Conservation (phyloP, 2,113 vertebrate species). For the Catharus bicknelli region DNA sequence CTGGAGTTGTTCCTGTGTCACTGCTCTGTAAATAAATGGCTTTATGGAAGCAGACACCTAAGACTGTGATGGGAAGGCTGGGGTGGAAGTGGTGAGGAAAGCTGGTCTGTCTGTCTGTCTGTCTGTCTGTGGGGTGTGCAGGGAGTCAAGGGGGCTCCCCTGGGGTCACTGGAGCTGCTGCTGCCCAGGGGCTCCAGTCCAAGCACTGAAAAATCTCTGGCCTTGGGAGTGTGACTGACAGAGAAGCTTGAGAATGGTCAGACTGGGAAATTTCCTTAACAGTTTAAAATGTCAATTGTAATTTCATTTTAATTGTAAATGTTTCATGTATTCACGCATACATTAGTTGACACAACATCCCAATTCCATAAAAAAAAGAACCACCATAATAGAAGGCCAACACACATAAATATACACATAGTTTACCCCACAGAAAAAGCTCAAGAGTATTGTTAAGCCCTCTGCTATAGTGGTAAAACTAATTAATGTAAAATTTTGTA, state of each 20-base stretch:
- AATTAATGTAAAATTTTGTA: background rate
- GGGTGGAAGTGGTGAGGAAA: fast-evolving
- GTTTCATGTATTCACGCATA: background rate
- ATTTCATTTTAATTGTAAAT: background rate
- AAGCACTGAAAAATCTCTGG: background rate
- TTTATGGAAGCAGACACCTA: background rate
- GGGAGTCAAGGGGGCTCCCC: background rate
- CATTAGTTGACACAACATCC: background rate
- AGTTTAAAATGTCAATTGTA: background rate
- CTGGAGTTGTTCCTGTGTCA: background rate
- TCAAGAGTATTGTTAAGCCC: background rate
- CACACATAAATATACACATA: background rate
- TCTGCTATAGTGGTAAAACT: background rate
- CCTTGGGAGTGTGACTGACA: background rate
- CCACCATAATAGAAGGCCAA: background rate
- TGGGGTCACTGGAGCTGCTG: background rate
- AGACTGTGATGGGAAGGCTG: background rate
- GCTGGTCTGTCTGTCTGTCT: background rate
- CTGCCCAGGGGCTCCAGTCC: fast-evolving
- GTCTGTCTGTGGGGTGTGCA: background rate
- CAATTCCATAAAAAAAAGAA: background rate
- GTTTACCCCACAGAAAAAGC: background rate
- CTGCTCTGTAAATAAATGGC: fast-evolving
- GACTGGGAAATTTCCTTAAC: background rate
- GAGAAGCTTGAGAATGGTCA: background rate